A percentile compares a stretch with the other conserved stretches of the same genome.
phyloP scores from a whole-genome alignment of 2,888 invertebrate genomes.

The Drosophila recens region DNA sequence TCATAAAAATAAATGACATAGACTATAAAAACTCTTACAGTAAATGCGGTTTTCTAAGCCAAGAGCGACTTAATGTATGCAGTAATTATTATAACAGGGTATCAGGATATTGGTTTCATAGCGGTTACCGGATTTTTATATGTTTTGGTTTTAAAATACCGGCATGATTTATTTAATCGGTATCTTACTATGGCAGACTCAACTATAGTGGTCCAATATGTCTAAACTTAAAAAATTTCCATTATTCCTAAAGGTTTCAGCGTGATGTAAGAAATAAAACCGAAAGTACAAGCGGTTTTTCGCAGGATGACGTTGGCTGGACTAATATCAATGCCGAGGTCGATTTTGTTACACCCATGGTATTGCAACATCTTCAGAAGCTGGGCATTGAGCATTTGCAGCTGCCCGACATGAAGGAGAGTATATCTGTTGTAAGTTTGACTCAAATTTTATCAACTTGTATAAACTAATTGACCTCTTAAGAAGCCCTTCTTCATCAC shows the following conservation, averaged over 20 bases:
- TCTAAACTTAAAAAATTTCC: not conserved
- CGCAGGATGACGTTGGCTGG: conserved; percentile 77
- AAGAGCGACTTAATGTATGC: too few species aligned
- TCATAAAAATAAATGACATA: too few species aligned
- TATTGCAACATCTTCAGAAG: conserved; percentile 79
- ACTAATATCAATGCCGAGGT: conserved; percentile 84
- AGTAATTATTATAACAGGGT: too few species aligned
- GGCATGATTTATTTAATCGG: too few species aligned
- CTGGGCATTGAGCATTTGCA: conserved; percentile 80
- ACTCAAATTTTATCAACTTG: not conserved
- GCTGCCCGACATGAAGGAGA: conserved; percentile 83
- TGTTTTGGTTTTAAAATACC: too few species aligned
- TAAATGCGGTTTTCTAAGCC: too few species aligned
- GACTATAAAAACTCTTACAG: too few species aligned
- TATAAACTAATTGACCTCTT: conserved; percentile 1
- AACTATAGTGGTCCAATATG: not conserved
- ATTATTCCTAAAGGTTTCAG: conserved; percentile 30
- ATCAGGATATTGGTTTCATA: too few species aligned
- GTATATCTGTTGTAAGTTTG: conserved; percentile 80
- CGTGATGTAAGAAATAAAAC: conserved; percentile 14
- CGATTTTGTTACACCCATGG: conserved; percentile 83
- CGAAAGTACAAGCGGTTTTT: conserved; percentile 44
- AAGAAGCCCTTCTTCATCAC: conserved; percentile 83
- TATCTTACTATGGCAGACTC: not conserved
- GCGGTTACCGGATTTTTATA: too few species aligned